Evolutionary conservation across 2,113 vertebrate genomes (phyloP), one percentile per base, ranked within the genome.

Genomic region (Scortum barcoo): DNA sequence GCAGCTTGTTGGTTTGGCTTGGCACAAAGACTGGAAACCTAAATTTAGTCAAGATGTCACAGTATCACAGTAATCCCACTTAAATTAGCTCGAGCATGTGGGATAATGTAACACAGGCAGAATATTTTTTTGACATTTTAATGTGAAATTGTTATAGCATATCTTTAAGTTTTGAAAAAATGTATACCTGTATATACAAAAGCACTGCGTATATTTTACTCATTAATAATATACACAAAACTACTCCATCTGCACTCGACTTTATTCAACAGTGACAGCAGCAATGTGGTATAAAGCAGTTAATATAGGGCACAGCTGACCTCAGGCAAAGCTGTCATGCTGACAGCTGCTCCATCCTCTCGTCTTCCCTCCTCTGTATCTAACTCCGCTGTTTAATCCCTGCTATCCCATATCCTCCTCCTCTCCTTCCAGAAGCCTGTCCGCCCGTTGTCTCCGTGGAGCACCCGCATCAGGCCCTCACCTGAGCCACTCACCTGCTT

Each of bases 401-500:
- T 72, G 54, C 40, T 54, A 38, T 76, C 8, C 11, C 51, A 28
- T 26, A 46, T 62, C 36, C 3, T 26, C 44, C 62, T 40, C 38
- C 42, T 71, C 2, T 69, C 78, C 4, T 44, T 71, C 28, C 68
- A 46, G 30, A 36, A 72, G 72, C 28, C 46, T 78, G 57, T 17
- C 60, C 56, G 26, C 48, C 28, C 11, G 19, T 30, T 66, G 36
- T 79, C 24, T 57, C 54, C 17, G 14, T 19, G 51, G 42, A 53
- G 51, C 12, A n/a, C 26, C 61, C 26, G 56, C 40, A 42, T 61
- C 53, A 62, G 66, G 40, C 56, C 48, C 42, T 74, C 72, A 71
- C 60, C 72, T 80, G 68, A 87, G 61, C 57, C 72, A 54, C 73
- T 74, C 76, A 65, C 30, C 46, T 79, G 70, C 58, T 68, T 63